Conservation (phyloP, 2,113 vertebrate species). For the Vidua chalybeata region DNA sequence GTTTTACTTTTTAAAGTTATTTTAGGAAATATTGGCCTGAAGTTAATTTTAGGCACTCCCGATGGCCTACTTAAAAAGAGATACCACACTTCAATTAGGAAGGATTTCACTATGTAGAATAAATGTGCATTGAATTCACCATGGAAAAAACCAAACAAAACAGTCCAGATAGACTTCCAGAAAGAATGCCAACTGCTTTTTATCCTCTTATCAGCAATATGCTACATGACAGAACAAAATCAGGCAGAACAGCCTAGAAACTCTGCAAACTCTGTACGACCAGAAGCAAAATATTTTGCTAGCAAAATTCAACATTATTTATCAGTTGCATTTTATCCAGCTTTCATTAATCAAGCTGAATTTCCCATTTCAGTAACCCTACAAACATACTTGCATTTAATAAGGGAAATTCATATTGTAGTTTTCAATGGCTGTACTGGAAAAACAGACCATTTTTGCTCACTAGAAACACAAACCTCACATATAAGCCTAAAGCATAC, state of each 20-base stretch:
- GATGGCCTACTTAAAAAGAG: slow-evolving; percentile 1
- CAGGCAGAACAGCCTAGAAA: not conserved
- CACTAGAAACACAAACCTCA: not conserved
- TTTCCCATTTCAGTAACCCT: not conserved
- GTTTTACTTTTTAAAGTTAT: not conserved
- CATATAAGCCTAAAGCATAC: not conserved
- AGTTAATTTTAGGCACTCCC: slow-evolving; percentile 14
- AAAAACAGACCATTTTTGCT: not conserved
- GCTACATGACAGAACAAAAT: not conserved
- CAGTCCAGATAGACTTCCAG: not conserved
- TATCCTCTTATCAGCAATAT: not conserved
- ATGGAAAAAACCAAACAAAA: not conserved
- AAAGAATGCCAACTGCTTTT: not conserved
- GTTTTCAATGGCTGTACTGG: not conserved
- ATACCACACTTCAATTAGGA: not conserved
- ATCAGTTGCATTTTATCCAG: not conserved
- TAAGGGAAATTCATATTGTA: not conserved
- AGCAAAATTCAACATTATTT: not conserved
- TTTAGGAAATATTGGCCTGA: not conserved
- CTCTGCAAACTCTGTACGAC: not conserved
- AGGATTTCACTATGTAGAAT: not conserved
- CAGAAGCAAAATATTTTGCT: not conserved
- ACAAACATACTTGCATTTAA: not conserved
- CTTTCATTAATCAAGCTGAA: not conserved
- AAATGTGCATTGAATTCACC: not conserved